These are phyloP conservation scores for Rhyzopertha dominica DNA, from an alignment of 1,140 invertebrate genomes.

Conservation along the genomic window DNA sequence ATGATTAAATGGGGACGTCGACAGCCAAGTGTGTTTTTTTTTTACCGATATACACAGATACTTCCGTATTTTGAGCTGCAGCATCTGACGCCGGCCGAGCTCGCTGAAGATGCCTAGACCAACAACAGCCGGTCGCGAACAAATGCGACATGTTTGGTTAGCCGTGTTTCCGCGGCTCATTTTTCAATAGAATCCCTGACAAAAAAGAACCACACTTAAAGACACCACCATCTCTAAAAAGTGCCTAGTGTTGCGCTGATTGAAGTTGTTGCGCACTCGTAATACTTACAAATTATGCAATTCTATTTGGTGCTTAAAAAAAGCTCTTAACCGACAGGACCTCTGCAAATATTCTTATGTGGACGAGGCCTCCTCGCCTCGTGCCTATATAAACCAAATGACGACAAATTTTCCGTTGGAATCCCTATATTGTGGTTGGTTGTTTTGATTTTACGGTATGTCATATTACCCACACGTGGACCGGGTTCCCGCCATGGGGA, in stretches of 20 bases:
- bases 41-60: constrained; percentile 53
- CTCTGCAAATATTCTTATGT: too few relatives aligned
- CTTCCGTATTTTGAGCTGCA: constrained; percentile 53
- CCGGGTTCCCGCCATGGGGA: constrained; percentile 33
- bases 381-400: too few relatives aligned
- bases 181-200: constrained; percentile 18
- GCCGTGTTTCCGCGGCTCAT: too few relatives aligned
- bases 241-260: constrained; percentile 32
- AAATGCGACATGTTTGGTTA: constrained; percentile 50
- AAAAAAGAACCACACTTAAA: constrained; percentile 23
- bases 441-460: too few relatives aligned
- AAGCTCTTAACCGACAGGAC: too few relatives aligned
- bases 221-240: too few relatives aligned
- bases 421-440: too few relatives aligned
- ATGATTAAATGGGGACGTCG: too few relatives aligned
- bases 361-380: too few relatives aligned
- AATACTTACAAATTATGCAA: constrained; percentile 41
- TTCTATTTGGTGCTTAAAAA: too few relatives aligned
- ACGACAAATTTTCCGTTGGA: too few relatives aligned
- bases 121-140: constrained; percentile 46
- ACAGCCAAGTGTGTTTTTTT: constrained; percentile 4
- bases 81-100: constrained; percentile 48
- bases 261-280: constrained; percentile 38
- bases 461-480: too few relatives aligned
- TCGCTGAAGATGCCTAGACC: constrained; percentile 51